Conservation (phyloP, 2,797 vertebrate genomes). For the Crax fasciolata region DNA sequence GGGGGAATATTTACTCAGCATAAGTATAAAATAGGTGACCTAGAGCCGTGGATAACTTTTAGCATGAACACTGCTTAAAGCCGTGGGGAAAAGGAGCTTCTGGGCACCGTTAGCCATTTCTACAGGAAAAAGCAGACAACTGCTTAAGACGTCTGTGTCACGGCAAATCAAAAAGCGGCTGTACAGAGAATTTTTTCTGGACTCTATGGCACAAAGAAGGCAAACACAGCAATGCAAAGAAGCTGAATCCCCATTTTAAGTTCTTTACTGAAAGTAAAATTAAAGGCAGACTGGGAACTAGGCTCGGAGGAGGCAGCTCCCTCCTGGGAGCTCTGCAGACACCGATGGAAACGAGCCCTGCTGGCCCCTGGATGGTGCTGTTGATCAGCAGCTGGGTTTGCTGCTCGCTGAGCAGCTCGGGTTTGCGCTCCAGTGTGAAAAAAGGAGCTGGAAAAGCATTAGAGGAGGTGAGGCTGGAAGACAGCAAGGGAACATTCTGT, state of each 20-base stretch:
- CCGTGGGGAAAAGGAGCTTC: too few species aligned
- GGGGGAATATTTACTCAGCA: not conserved
- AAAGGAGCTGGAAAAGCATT: not conserved
- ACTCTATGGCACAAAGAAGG: too few species aligned
- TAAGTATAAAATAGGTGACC: not conserved
- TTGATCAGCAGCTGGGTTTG: not conserved
- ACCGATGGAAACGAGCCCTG: accelerated
- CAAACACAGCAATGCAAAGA: not conserved
- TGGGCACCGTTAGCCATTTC: not conserved
- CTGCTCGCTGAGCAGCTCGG: not conserved
- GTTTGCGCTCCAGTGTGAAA: not conserved
- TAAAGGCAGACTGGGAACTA: not conserved
- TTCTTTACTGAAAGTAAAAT: not conserved
- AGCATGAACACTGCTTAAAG: not conserved
- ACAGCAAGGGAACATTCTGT: not conserved
- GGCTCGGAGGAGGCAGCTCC: accelerated
- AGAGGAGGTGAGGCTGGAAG: not conserved
- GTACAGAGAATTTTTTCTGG: accelerated
- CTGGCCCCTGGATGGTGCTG: constrained; percentile 36
- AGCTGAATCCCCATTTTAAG: not conserved
- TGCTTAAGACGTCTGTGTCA: too few species aligned
- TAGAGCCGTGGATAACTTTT: accelerated
- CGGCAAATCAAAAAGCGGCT: accelerated
- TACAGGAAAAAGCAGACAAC: not conserved
- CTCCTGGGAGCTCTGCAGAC: accelerated